Evolutionary conservation across 2,888 invertebrate genomes (phyloP).

Genomic region (Choristoneura rosaceana): DNA sequence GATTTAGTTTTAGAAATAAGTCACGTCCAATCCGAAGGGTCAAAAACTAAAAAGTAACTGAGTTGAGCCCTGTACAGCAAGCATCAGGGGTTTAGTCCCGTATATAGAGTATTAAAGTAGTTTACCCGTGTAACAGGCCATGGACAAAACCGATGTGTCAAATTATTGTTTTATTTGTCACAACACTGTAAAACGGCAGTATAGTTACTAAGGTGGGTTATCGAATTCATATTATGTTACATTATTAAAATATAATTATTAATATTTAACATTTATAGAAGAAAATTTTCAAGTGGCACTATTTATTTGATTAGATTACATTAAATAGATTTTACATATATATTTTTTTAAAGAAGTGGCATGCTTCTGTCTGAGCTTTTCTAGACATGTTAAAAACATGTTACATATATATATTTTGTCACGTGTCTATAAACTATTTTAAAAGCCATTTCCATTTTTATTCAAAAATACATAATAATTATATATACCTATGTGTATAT

Average conservation of each 20-base stretch:
- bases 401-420: not conserved
- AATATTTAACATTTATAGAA: constrained; percentile 38
- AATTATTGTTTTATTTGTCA: constrained; percentile 50
- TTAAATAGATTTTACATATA: constrained; percentile 42
- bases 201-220: constrained; percentile 38
- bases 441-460: not conserved
- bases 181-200: constrained; percentile 60
- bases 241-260: constrained; percentile 29
- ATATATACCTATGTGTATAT: not conserved
- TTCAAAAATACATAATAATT: not conserved
- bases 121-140: constrained; percentile 37
- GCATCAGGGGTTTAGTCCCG: no score
- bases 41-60: no score
- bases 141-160: constrained; percentile 30
- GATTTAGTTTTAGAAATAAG: no score
- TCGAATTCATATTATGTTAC: not conserved
- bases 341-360: constrained; percentile 42
- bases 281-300: constrained; percentile 48
- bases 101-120: not conserved
- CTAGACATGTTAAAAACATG: not conserved
- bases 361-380: not conserved
- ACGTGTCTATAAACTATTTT: not conserved
- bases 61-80: no score
- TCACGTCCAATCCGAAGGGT: no score
- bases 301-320: constrained; percentile 42